Conservation (phyloP, 2,888 invertebrate genomes). For the Epinotia bilunana region DNA sequence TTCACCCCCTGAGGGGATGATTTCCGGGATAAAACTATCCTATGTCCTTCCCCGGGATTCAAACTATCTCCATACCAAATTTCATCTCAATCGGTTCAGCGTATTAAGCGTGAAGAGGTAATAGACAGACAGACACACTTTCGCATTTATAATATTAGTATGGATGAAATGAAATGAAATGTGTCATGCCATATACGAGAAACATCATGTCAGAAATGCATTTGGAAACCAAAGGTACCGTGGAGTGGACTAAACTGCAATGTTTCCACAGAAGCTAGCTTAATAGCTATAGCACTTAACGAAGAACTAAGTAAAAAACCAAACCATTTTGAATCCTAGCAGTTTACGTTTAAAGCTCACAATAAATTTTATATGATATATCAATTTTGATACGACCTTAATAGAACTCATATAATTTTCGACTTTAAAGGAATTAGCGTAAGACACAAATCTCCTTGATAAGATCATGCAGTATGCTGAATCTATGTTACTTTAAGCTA, state of each 20-base stretch:
- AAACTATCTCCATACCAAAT: no score
- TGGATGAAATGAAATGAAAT: no score
- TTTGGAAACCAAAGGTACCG: neutral
- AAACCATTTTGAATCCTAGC: neutral
- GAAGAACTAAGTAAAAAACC: neutral
- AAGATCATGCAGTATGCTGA: neutral
- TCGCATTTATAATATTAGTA: no score
- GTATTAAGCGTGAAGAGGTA: no score
- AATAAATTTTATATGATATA: conserved; percentile 8
- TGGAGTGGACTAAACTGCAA: neutral
- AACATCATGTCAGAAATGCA: no score
- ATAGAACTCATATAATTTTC: neutral
- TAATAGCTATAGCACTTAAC: neutral
- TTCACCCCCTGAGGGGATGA: no score
- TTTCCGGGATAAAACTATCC: no score
- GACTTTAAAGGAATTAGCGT: neutral
- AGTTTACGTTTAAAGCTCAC: neutral
- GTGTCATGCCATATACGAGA: no score
- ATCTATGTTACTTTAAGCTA: neutral
- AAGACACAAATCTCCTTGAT: neutral
- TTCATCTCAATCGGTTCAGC: no score
- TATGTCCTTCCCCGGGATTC: no score
- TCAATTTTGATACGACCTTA: conserved; percentile 4
- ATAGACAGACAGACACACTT: no score
- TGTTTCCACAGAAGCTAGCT: neutral